phyloP scores from a whole-genome alignment of 1,140 invertebrate genomes.

The Micrasema minimum region DNA sequence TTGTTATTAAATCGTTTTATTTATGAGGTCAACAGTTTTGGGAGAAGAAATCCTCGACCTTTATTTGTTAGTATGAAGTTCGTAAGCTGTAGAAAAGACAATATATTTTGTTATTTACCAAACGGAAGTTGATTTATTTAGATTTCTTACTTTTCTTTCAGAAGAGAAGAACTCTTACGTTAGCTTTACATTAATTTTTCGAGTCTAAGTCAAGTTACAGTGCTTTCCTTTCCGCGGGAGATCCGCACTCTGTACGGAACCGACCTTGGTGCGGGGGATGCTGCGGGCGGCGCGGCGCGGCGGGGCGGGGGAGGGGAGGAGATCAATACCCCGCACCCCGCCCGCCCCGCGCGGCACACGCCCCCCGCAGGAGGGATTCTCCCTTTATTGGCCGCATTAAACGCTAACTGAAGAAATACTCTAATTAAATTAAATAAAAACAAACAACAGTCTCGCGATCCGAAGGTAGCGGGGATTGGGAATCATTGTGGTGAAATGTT shows the following conservation, averaged over 20 bases:
- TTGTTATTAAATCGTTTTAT: too few species aligned
- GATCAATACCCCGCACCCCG: constrained; percentile 31
- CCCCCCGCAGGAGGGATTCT: constrained; percentile 13
- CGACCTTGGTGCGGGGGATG: constrained; percentile 19
- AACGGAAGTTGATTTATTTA: too few species aligned
- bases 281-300: not conserved
- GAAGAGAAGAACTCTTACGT: too few species aligned
- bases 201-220: too few species aligned
- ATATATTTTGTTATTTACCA: too few species aligned
- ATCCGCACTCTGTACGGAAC: not conserved
- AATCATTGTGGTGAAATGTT: too few species aligned
- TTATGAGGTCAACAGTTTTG: too few species aligned
- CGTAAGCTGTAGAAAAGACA: too few species aligned
- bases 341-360: not conserved
- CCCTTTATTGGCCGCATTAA: constrained; percentile 2
- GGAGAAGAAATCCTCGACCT: too few species aligned
- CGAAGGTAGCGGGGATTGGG: not conserved
- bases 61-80: too few species aligned
- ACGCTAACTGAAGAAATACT: constrained; percentile 7
- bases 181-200: too few species aligned
- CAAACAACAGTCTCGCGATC: not conserved
- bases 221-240: not conserved
- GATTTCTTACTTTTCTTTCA: too few species aligned
- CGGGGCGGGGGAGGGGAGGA: constrained; percentile 15
- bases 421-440: constrained; percentile 2